A percentile compares a stretch with the other conserved stretches of the same genome.
Evolutionary conservation across 2,797 vertebrate genomes (phyloP).

Genomic region (Cyprinella venusta): DNA sequence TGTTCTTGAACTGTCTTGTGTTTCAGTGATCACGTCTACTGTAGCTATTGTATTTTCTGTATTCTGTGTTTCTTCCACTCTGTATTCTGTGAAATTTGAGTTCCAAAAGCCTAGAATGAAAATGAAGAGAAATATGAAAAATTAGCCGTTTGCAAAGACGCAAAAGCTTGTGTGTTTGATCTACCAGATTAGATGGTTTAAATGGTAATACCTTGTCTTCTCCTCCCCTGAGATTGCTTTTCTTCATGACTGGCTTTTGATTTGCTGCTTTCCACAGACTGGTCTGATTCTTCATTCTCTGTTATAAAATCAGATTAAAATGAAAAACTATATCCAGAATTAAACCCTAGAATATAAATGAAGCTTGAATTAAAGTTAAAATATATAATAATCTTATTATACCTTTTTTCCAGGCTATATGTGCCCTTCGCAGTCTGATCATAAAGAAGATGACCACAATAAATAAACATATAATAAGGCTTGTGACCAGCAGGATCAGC

Average conservation of each 20-base stretch:
- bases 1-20: slow-evolving; percentile 34
- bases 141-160: slow-evolving; percentile 2
- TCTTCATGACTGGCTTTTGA: slow-evolving; percentile 87
- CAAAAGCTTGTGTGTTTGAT: neutral
- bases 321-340: slow-evolving; percentile 26
- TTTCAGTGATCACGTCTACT: slow-evolving; percentile 38
- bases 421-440: slow-evolving; percentile 85
- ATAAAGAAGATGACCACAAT: slow-evolving; percentile 84
- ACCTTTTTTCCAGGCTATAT: slow-evolving; percentile 89
- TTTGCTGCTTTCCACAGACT: slow-evolving; percentile 86
- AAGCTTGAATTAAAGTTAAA: neutral
- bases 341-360: neutral
- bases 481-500: slow-evolving; percentile 83
- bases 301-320: slow-evolving; percentile 66
- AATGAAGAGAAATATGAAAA: slow-evolving; percentile 5
- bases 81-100: slow-evolving; percentile 72
- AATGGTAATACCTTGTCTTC: slow-evolving; percentile 63
- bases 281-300: slow-evolving; percentile 88
- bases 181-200: neutral
- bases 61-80: slow-evolving; percentile 52
- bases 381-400: slow-evolving; percentile 1
- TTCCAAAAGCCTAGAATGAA: slow-evolving; percentile 67
- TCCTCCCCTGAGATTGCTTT: slow-evolving; percentile 61
- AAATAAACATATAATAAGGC: slow-evolving; percentile 80
- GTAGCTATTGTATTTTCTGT: slow-evolving; percentile 3